Base-by-base conservation (phyloP, 2,113 vertebrate genomes). In the Gavialis gangeticus region DNA sequence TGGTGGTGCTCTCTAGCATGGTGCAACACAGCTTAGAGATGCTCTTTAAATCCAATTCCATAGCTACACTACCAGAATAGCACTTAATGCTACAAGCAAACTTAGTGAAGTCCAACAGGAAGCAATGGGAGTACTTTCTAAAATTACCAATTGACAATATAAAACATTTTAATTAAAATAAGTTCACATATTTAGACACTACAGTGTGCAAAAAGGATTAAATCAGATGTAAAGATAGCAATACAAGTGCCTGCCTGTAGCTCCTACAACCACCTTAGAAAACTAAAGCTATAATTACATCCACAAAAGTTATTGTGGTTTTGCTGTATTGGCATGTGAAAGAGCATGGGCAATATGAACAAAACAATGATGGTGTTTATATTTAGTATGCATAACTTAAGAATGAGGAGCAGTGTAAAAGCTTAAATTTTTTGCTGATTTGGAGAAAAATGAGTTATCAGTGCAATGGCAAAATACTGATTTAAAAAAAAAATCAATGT, bases 231-330 rank as follows among this genome's bases (percentile, higher is more conserved):
- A 79, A 78, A 87, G 21, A 59, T 6, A 91, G 37, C 17, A 77
- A 79, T 77, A 19, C 25, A 93, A 84, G 28, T 58, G 81, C 66
- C 6, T 60, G 12, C 28, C 58, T 37, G 22, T 28, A 95, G 92
- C 88, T 98, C 0, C 0, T 62, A 5, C 1, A 97, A 91, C 82
- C 89, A 92, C 75, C 94, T 94, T 56, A 94, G 64, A 78, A 93
- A 96, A 88, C 87, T 93, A 64, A 79, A 97, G 60, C 81, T 95
- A 22, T 69, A 97, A 93, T 30, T 94, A 27, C 76, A 28, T 30
- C 64, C 81, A 85, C 63, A 95, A 94, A 96, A 91, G 63, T 91
- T 67, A 59, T 17, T 89, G 82, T 16, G 71, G 79, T 69, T 80
- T 95, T 92, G 18, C 64, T 92, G 11, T 37, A 92, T 18, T 77